Evolutionary conservation across 2,888 invertebrate genomes (phyloP).

Genomic region (Palloptera scutellata): DNA sequence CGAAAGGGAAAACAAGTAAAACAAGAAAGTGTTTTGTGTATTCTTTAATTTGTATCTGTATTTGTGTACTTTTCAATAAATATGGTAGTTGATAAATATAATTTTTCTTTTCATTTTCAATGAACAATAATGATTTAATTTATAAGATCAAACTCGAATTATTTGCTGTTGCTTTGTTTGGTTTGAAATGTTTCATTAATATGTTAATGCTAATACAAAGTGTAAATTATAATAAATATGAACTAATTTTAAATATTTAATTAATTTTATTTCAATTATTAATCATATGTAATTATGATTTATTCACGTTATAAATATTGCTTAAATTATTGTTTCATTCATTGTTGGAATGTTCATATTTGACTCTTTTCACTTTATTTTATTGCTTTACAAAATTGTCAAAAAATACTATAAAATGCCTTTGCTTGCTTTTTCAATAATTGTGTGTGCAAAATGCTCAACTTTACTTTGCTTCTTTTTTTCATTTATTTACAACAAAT

Average conservation of each 20-base stretch:
- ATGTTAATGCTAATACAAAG: too few relatives aligned
- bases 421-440: not conserved
- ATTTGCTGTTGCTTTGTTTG: too few relatives aligned
- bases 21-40: conserved; percentile 27
- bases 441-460: conserved; percentile 3
- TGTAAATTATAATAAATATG: not conserved
- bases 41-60: conserved; percentile 22
- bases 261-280: not conserved
- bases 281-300: not conserved
- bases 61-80: conserved; percentile 22
- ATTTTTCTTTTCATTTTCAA: conserved; percentile 35
- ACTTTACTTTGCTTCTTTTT: conserved; percentile 25
- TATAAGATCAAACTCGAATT: conserved; percentile 12
- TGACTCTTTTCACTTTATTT: not conserved
- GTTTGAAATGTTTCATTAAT: too few relatives aligned
- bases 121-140: conserved; percentile 23
- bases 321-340: not conserved
- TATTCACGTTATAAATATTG: conserved; percentile 8
- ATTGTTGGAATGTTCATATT: conserved; percentile 2
- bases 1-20: conserved; percentile 22
- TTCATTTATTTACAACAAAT: conserved; percentile 31
- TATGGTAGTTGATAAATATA: conserved; percentile 22
- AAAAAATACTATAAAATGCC: conserved; percentile 41
- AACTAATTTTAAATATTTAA: not conserved
- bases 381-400: conserved; percentile 44